These are phyloP conservation scores for Troilus luridus DNA, from an alignment of 2,888 invertebrate species.

Conservation along the genomic window DNA sequence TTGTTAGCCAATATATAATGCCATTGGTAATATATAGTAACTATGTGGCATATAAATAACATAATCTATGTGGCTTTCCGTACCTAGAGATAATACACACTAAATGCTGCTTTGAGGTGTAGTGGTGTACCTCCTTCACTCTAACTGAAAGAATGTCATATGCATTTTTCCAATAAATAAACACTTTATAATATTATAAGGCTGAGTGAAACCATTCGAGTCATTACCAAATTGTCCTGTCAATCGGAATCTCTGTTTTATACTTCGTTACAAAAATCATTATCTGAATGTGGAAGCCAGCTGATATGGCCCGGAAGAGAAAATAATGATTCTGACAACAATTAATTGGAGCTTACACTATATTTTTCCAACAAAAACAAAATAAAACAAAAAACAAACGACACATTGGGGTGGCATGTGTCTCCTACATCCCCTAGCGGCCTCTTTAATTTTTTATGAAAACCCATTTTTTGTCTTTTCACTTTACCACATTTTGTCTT, in stretches of 20 bases:
- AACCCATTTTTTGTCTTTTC: neutral
- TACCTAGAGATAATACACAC: too few species aligned
- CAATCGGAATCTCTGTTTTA: too few species aligned
- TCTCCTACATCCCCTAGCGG: conserved; percentile 6
- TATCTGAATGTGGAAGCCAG: too few species aligned
- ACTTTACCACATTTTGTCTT: neutral
- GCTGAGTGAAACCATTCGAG: neutral
- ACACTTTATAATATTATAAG: neutral
- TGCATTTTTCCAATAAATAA: neutral
- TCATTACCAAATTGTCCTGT: neutral
- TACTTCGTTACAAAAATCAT: too few species aligned
- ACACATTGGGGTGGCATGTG: conserved; percentile 8
- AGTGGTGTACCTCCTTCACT: too few species aligned
- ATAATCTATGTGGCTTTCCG: too few species aligned
- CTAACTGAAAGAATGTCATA: too few species aligned
- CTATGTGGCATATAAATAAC: too few species aligned
- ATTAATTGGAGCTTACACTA: neutral
- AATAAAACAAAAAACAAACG: neutral
- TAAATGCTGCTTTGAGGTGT: too few species aligned
- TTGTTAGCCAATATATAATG: too few species aligned
- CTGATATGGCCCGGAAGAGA: neutral
- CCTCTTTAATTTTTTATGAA: neutral
- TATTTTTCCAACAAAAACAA: neutral
- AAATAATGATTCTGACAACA: neutral
- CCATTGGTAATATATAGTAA: too few species aligned